Percentiles rank a stretch among this genome's conserved stretches.
Evolutionary conservation across 2,797 vertebrate species (phyloP).

Genomic region (Alosa sapidissima): DNA sequence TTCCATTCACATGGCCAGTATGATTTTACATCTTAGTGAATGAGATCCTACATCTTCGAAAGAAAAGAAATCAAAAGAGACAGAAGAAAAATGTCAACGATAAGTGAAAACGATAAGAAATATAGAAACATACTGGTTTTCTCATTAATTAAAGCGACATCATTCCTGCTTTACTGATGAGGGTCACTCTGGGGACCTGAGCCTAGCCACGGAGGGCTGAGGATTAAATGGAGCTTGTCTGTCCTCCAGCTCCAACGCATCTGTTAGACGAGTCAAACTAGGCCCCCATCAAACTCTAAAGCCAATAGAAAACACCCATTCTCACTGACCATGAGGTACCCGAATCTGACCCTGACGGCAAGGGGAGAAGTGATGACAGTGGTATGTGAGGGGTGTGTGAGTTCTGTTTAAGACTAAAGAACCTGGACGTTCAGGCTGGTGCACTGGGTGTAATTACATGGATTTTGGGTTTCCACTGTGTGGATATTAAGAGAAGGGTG

Average conservation of each 20-base stretch:
- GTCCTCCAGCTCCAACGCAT: constrained; percentile 9
- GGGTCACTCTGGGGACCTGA: constrained; percentile 8
- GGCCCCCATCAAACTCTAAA: background rate
- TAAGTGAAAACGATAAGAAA: background rate
- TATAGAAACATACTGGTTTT: background rate
- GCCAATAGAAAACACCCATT: background rate
- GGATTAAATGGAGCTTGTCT: constrained; percentile 29
- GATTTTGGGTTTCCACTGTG: no score
- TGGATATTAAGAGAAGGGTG: background rate
- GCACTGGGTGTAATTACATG: background rate
- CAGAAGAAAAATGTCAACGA: background rate
- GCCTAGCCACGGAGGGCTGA: constrained; percentile 12
- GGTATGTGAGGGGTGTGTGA: background rate
- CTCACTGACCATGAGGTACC: background rate
- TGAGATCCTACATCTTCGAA: background rate
- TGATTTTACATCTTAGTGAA: background rate
- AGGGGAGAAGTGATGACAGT: background rate
- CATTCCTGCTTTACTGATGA: constrained; percentile 22
- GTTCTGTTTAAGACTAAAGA: background rate
- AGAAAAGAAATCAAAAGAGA: background rate
- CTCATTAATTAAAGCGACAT: constrained; percentile 10
- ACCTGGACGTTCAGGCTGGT: background rate
- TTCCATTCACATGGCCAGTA: background rate
- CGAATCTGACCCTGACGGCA: background rate
- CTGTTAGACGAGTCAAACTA: constrained; percentile 33